phyloP scores from a whole-genome alignment of 2,888 invertebrate genomes.

The Salticus scenicus region DNA sequence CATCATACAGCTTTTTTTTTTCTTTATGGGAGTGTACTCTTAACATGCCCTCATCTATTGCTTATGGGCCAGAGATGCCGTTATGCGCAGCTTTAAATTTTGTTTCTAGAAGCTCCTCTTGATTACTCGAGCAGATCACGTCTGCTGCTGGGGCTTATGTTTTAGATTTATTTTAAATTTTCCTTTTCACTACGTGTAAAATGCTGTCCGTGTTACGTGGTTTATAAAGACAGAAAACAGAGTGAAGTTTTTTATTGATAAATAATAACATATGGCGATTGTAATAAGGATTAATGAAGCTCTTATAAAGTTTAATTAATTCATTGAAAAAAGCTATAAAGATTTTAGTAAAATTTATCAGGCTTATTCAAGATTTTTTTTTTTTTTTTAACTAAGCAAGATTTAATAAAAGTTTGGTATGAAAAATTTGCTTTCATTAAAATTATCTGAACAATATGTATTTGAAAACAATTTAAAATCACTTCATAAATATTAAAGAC shows the following conservation, averaged over 20 bases:
- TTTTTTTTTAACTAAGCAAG: too few species aligned
- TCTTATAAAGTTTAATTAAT: too few species aligned
- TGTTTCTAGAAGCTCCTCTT: not conserved
- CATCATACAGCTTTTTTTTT: slow-evolving; percentile 54
- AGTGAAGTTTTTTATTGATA: not conserved
- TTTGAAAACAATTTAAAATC: too few species aligned
- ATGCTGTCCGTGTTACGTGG: not conserved
- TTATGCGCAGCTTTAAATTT: slow-evolving; percentile 39
- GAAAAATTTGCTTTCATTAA: too few species aligned
- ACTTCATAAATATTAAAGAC: too few species aligned
- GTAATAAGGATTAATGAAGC: too few species aligned
- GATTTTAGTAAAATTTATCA: too few species aligned
- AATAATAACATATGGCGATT: too few species aligned
- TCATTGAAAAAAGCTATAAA: too few species aligned
- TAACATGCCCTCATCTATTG: slow-evolving; percentile 36
- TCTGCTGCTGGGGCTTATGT: not conserved
- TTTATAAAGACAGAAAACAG: not conserved
- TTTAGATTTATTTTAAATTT: not conserved
- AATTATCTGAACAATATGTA: too few species aligned
- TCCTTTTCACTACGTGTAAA: not conserved
- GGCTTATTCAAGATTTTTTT: too few species aligned
- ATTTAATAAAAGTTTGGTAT: too few species aligned
- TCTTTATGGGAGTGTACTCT: slow-evolving; percentile 40
- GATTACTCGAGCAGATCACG: slow-evolving; percentile 22
- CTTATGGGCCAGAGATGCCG: slow-evolving; percentile 37